phyloP scores from a whole-genome alignment of 2,797 vertebrate genomes.

The Labeo calbasu region DNA sequence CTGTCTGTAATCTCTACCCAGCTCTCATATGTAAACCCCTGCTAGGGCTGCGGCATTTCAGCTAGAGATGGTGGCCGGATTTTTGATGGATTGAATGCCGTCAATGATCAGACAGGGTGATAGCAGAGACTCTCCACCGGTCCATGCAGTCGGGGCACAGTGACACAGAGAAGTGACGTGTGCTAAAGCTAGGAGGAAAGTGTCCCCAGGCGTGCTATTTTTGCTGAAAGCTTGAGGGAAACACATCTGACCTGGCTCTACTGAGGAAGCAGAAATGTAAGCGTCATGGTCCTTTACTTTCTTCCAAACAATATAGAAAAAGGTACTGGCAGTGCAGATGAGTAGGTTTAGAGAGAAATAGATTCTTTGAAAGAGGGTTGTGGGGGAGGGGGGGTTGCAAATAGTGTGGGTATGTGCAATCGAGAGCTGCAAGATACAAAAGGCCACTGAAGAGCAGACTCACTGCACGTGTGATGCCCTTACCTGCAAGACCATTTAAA shows the following conservation, averaged over 20 bases:
- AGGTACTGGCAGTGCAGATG: neutral
- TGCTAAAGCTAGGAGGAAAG: slow-evolving; percentile 18
- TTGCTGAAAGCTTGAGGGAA: slow-evolving; percentile 12
- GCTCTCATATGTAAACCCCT: slow-evolving; percentile 16
- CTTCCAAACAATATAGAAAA: neutral
- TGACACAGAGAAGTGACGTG: slow-evolving; percentile 36
- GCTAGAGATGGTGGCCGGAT: neutral
- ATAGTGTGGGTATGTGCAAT: slow-evolving; percentile 23
- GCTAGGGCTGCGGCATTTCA: neutral
- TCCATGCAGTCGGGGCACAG: slow-evolving; percentile 1
- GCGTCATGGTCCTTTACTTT: neutral
- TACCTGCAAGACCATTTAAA: slow-evolving; percentile 29
- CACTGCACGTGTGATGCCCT: neutral
- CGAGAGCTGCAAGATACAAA: slow-evolving; percentile 10
- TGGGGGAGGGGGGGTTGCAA: neutral
- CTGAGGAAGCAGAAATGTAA: slow-evolving; percentile 9
- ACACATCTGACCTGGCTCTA: slow-evolving; percentile 7
- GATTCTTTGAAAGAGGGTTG: neutral
- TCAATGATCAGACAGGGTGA: slow-evolving; percentile 25
- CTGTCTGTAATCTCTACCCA: slow-evolving; percentile 23
- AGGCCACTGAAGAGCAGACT: slow-evolving; percentile 32
- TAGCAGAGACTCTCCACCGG: slow-evolving; percentile 9
- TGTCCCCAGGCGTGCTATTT: slow-evolving; percentile 28
- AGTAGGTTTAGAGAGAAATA: neutral
- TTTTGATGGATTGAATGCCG: slow-evolving; percentile 24